phyloP scores from a whole-genome alignment of 2,797 vertebrate species.

The Sandelia bainsii region DNA sequence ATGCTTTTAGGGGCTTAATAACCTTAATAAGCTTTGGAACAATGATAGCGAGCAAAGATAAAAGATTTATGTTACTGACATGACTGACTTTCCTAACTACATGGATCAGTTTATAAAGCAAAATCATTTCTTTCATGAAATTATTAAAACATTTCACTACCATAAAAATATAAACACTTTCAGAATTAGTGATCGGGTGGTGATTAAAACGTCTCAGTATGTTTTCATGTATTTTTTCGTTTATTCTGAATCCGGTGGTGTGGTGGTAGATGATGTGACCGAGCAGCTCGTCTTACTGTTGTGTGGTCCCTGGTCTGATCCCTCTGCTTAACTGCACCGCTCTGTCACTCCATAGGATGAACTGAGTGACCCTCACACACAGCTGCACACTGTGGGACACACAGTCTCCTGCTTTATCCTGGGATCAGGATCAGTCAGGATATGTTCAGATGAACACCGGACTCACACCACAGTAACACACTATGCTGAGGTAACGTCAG shows the following conservation, averaged over 20 bases:
- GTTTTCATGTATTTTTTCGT: neutral
- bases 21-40: neutral
- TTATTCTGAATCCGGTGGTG: neutral
- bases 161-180: neutral
- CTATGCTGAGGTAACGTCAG: neutral
- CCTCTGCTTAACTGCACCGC: conserved; percentile 7
- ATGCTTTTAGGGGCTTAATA: neutral
- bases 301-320: conserved; percentile 1
- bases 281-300: conserved; percentile 6
- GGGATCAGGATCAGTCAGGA: conserved; percentile 38
- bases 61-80: neutral
- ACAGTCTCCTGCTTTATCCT: conserved; percentile 30
- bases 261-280: conserved; percentile 3
- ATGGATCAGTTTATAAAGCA: too few species aligned
- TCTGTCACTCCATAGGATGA: conserved; percentile 36
- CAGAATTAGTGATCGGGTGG: neutral
- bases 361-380: conserved; percentile 39
- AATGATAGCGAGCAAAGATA: neutral
- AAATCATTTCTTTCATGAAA: neutral
- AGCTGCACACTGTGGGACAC: conserved; percentile 44
- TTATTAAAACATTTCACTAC: neutral
- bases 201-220: neutral
- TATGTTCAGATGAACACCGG: conserved; percentile 19
- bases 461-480: conserved; percentile 17
- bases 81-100: too few species aligned